Evolutionary conservation across 2,113 vertebrate species (phyloP).

Genomic region (Corvus cornix): DNA sequence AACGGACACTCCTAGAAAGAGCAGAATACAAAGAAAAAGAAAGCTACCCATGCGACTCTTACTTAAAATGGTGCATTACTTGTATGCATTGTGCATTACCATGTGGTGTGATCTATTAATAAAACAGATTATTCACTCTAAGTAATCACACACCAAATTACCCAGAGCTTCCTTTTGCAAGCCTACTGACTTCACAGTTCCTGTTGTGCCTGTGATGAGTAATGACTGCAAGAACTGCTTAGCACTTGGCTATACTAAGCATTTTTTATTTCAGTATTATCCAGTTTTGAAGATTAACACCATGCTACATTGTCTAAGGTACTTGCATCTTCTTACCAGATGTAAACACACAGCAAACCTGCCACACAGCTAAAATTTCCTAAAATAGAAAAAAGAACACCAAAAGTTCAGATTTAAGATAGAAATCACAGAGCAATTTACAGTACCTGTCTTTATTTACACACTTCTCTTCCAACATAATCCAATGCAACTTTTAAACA

Average conservation of each 20-base stretch:
- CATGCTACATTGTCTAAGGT: neutral
- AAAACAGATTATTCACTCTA: slow-evolving; percentile 24
- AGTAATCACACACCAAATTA: neutral
- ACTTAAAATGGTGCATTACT: neutral
- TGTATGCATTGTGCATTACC: neutral
- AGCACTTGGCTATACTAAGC: neutral
- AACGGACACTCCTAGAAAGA: neutral
- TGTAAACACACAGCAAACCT: neutral
- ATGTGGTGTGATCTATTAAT: slow-evolving; percentile 10
- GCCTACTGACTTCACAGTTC: slow-evolving; percentile 5
- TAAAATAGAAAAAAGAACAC: neutral
- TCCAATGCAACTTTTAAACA: neutral
- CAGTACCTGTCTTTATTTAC: neutral
- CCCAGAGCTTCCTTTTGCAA: neutral
- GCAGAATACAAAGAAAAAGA: neutral
- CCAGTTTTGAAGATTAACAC: neutral
- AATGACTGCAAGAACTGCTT: neutral
- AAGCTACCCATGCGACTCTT: neutral
- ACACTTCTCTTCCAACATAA: neutral
- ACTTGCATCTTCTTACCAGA: neutral
- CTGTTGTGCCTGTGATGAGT: neutral
- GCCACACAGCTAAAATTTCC: neutral
- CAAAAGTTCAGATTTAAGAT: neutral
- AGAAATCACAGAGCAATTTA: neutral
- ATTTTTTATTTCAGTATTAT: neutral